These are phyloP conservation scores for Panthera uncia DNA, from an alignment of 2,113 vertebrate species.

Conservation along the genomic window DNA sequence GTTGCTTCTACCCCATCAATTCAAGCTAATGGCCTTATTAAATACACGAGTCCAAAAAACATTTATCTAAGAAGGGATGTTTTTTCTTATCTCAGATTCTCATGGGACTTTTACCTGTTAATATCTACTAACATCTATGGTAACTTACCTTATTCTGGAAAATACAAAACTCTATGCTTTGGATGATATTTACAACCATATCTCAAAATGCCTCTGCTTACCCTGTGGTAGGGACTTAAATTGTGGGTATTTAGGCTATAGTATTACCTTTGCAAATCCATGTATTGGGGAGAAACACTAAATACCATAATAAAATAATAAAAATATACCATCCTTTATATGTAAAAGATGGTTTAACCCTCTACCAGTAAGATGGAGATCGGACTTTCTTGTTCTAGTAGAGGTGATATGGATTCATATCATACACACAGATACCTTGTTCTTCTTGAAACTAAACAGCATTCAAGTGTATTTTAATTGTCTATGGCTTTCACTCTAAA, in stretches of 20 bases:
- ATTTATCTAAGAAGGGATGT: neutral
- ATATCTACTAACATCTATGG: neutral
- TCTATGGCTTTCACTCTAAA: constrained; percentile 15
- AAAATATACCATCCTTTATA: neutral
- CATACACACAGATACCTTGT: neutral
- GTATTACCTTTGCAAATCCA: neutral
- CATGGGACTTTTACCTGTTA: neutral
- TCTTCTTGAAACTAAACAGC: neutral
- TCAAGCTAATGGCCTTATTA: neutral
- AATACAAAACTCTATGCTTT: neutral
- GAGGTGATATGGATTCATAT: neutral
- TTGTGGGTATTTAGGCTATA: neutral
- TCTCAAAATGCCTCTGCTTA: neutral
- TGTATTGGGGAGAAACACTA: neutral
- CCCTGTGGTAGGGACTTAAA: neutral
- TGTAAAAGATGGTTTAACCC: neutral
- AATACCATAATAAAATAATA: neutral
- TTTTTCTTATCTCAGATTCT: neutral
- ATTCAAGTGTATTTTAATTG: neutral
- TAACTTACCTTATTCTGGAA: neutral
- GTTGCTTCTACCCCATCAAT: neutral
- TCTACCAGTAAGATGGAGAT: neutral
- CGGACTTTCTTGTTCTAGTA: neutral
- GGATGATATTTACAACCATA: neutral
- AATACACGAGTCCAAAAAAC: neutral